Base-by-base conservation (phyloP, 2,888 invertebrate species). In the Laspeyria flexula region DNA sequence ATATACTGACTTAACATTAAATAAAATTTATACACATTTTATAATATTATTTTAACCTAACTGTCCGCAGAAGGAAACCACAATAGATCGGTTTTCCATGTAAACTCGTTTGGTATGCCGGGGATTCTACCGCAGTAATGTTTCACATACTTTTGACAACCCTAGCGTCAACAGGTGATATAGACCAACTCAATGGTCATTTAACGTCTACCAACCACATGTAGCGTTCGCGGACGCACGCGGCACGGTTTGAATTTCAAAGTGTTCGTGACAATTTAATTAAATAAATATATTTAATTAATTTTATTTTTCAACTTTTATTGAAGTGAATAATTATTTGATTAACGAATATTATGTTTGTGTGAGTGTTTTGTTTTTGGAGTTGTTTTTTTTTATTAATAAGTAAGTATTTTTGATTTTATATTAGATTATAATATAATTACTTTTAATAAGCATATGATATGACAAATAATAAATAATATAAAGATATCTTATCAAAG, bases 191-290 rank as follows among this genome's bases (percentile, higher is more conserved):
- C 68, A 78, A 75, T 85, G 85, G 85, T 82, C 88, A 88, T 84
- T 89, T 85, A 82, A 78, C 74, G 81, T 75, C 77, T 73, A 73
- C 75, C 78, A 73, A 80, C 79, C 83, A 75, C 74, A 77, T 79
- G 79, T 72, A 73, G 65, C 74, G 83, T 77, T 74, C 83, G 85
- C 83, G 80, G 73, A 66, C 77, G 73, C 73, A 68, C 65, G 73
- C 66, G 77, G 73, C 73, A 68, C 65, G 61, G 71, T 71, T 76
- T 65, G 53, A 73, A 78, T 71, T 73, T 71, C 79, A 75, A 76
- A 78, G 66, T 63, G 71, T 72, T 70, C 72, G 59, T 72, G 72
- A 53, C 58, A 55, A 43, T 65, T 41, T 44, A 45, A 29, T 34
- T 64, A 57, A 59, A 46, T 46, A 53, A 46, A 56, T 53, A 54